A percentile compares a stretch with the other conserved stretches of the same genome.
Evolutionary conservation across 2,797 vertebrate genomes (phyloP).

Genomic region (Catostomus latipinnis): DNA sequence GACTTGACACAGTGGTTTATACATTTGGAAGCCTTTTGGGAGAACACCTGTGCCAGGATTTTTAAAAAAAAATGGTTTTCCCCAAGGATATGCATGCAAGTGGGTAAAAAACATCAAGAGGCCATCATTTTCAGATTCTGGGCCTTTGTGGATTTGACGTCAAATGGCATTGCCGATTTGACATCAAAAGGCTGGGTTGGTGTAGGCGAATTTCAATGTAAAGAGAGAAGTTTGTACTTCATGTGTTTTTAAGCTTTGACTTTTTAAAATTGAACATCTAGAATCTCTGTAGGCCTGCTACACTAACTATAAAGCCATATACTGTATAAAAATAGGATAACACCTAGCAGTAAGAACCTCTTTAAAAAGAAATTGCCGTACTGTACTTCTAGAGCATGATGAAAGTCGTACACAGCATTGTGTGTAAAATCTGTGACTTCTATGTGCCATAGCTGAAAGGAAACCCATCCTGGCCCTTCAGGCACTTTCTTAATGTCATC

Average conservation of each 20-base stretch:
- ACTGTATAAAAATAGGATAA: neutral
- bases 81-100: conserved; percentile 74
- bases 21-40: conserved; percentile 71
- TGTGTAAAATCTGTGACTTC: conserved; percentile 9
- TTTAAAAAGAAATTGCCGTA: neutral
- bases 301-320: neutral
- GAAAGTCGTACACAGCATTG: neutral
- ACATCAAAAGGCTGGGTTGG: conserved; percentile 63
- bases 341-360: neutral
- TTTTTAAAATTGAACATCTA: neutral
- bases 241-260: neutral
- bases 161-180: conserved; percentile 51
- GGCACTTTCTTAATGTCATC: conserved; percentile 69
- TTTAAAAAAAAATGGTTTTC: conserved; percentile 60
- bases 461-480: conserved; percentile 56
- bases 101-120: conserved; percentile 76
- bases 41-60: conserved; percentile 67
- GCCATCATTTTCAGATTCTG: conserved; percentile 61
- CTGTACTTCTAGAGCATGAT: neutral
- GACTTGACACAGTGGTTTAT: conserved; percentile 71
- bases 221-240: conserved; percentile 12
- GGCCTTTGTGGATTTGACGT: conserved; percentile 68
- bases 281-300: neutral
- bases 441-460: conserved; percentile 52
- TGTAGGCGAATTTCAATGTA: conserved; percentile 47